Conservation (phyloP, 2,888 invertebrate genomes). For the Nephrotoma appendiculata region DNA sequence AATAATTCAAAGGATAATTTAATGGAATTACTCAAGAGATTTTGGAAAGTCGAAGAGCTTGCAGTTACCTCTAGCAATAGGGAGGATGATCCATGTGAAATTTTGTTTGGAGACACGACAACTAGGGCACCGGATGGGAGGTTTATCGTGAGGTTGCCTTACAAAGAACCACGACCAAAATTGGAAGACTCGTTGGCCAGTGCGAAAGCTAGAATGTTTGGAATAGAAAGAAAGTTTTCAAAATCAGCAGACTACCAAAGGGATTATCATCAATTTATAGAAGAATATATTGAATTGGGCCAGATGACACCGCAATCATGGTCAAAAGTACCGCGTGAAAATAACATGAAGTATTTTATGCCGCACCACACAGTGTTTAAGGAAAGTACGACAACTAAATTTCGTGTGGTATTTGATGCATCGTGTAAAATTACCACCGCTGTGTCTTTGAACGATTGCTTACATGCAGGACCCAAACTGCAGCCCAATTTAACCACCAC, state of each 20-base stretch:
- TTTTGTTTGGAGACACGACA: background rate
- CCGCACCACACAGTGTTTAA: background rate
- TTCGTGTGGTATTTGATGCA: background rate
- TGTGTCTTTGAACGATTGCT: no score
- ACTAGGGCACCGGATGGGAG: background rate
- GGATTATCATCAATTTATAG: background rate
- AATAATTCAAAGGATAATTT: background rate
- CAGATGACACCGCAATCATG: background rate
- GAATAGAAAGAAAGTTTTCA: background rate
- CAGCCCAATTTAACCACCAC: no score
- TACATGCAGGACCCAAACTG: no score
- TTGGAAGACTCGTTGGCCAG: background rate
- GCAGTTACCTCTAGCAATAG: background rate
- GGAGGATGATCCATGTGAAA: no score
- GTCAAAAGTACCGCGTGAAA: background rate
- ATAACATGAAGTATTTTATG: background rate
- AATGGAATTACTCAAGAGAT: background rate
- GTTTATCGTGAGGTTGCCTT: background rate
- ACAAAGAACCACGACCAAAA: background rate
- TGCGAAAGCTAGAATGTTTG: background rate
- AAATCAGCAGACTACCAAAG: background rate
- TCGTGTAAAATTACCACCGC: background rate
- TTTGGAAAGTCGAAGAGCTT: background rate
- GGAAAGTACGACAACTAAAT: background rate
- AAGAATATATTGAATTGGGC: background rate